A percentile compares a stretch with the other conserved stretches of the same genome.
phyloP scores from a whole-genome alignment of 1,140 invertebrate species.

The Anastrepha obliqua region DNA sequence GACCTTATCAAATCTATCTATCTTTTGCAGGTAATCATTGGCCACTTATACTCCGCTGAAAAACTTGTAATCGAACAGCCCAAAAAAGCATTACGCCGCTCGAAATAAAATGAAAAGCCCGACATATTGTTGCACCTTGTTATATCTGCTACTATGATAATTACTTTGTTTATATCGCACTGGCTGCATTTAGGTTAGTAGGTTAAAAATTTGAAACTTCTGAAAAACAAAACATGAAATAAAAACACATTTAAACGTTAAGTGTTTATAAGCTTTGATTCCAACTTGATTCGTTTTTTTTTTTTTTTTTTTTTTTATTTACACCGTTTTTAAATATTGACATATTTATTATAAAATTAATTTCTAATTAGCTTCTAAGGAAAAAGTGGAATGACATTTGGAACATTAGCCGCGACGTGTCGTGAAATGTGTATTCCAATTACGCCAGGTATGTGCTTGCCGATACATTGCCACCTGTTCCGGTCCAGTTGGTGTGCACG shows the following conservation, averaged over 20 bases:
- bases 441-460: conserved; percentile 96
- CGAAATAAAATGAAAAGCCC: conserved; percentile 59
- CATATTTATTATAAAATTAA: conserved; percentile 35
- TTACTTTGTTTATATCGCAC: conserved; percentile 33
- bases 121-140: conserved; percentile 34
- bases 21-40: conserved; percentile 76
- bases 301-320: conserved; percentile 47
- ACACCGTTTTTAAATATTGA: conserved; percentile 11
- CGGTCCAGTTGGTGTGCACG: conserved; percentile 99
- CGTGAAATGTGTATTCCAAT: background rate
- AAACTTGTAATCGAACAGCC: conserved; percentile 78
- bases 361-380: conserved; percentile 40
- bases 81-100: conserved; percentile 66
- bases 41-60: conserved; percentile 77
- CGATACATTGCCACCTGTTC: conserved; percentile 96
- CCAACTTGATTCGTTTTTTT: background rate
- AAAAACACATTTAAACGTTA: conserved; percentile 15
- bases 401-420: background rate
- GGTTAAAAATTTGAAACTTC: background rate
- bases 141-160: conserved; percentile 31
- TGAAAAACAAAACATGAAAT: conserved; percentile 9
- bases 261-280: background rate
- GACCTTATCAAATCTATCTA: background rate
- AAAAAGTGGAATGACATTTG: background rate
- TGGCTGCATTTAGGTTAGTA: conserved; percentile 32